Evolutionary conservation across 2,888 invertebrate species (phyloP).

Genomic region (Hirudinaria manillensis): DNA sequence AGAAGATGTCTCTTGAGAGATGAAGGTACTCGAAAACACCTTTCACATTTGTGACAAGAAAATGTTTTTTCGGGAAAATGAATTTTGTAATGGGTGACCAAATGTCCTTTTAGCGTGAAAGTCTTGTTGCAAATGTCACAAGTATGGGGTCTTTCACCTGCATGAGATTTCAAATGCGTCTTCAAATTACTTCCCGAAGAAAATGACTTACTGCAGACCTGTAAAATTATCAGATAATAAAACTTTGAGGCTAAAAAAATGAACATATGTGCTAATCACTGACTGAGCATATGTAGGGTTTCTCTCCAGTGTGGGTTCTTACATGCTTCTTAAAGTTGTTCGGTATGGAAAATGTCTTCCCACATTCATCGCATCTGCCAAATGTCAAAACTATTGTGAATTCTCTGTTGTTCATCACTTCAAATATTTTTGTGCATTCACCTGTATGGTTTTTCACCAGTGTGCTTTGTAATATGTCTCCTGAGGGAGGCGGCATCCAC

Average conservation of each 20-base stretch:
- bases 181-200: constrained; percentile 17
- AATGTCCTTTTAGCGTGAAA: constrained; percentile 15
- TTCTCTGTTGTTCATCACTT: neutral
- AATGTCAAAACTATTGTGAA: neutral
- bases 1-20: constrained; percentile 18
- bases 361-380: constrained; percentile 21
- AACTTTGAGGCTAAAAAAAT: neutral
- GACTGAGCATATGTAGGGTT: constrained; percentile 20
- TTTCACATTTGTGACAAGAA: neutral
- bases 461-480: constrained; percentile 16
- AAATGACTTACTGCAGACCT: constrained; percentile 18
- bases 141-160: neutral
- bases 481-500: neutral
- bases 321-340: constrained; percentile 30
- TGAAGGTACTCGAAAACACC: neutral
- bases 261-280: neutral
- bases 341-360: constrained; percentile 20
- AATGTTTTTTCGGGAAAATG: constrained; percentile 3
- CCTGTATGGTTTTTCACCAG: constrained; percentile 16
- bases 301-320: constrained; percentile 22
- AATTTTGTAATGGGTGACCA: constrained; percentile 1
- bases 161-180: constrained; percentile 9
- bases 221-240: constrained; percentile 14
- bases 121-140: constrained; percentile 9
- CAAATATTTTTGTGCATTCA: neutral